Evolutionary conservation across 2,113 vertebrate species (phyloP).

Genomic region (Myxocyprinus asiaticus): DNA sequence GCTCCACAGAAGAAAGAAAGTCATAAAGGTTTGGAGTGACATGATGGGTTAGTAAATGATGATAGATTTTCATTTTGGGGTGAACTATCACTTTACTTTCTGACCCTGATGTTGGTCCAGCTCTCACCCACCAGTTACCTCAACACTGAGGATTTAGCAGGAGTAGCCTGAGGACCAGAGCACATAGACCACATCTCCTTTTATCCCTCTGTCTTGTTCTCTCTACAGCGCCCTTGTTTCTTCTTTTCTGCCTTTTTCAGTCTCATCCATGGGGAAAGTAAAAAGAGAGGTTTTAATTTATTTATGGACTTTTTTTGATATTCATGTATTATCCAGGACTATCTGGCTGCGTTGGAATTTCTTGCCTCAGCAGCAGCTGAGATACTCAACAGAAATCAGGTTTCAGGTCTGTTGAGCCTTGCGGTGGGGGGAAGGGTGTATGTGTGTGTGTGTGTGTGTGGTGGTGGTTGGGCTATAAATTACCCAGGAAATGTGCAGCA

Average conservation of each 20-base stretch:
- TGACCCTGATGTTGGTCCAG: not conserved
- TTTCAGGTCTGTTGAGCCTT: conserved; percentile 78
- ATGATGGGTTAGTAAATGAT: no score
- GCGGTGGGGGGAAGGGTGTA: conserved; percentile 53
- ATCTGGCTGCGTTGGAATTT: conserved; percentile 72
- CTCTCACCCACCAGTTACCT: conserved; percentile 60
- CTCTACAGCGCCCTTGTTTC: conserved; percentile 49
- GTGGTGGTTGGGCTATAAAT: conserved; percentile 61
- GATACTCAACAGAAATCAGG: conserved; percentile 68
- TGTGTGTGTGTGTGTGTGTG: no score
- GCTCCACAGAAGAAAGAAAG: no score
- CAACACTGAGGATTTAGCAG: conserved; percentile 50
- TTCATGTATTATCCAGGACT: conserved; percentile 77
- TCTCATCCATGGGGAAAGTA: conserved; percentile 62
- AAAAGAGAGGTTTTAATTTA: conserved; percentile 72
- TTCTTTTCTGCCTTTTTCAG: conserved; percentile 30
- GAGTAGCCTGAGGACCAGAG: conserved; percentile 57
- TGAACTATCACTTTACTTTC: no score
- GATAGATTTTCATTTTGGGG: no score
- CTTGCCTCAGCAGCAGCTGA: conserved; percentile 66
- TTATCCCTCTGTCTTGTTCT: conserved; percentile 19
- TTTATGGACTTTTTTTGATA: conserved; percentile 78
- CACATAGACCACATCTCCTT: conserved; percentile 62
- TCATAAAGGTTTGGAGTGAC: no score
- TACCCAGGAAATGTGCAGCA: conserved; percentile 76